phyloP scores from a whole-genome alignment of 2,113 vertebrate species.

The Platichthys flesus region DNA sequence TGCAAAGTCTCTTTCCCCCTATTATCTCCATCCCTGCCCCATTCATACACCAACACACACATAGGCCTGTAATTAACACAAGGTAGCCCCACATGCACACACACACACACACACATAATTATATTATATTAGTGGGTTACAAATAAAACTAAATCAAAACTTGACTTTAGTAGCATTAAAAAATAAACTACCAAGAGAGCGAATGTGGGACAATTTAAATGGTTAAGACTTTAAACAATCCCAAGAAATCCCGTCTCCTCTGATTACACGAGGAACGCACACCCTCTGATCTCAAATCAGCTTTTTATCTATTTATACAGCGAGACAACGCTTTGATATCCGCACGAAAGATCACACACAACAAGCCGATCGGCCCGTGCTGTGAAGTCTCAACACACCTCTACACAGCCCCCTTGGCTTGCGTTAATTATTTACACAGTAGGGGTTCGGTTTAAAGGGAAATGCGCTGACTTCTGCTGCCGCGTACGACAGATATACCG shows the following conservation, averaged over 20 bases:
- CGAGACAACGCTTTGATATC: slow-evolving; percentile 61
- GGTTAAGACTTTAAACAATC: slow-evolving; percentile 2
- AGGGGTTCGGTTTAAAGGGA: slow-evolving; percentile 51
- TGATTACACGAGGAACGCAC: slow-evolving; percentile 27
- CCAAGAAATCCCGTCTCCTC: slow-evolving; percentile 3
- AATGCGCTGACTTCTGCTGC: slow-evolving; percentile 65
- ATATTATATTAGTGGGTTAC: no score
- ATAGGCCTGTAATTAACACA: not conserved
- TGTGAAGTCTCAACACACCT: slow-evolving; percentile 61
- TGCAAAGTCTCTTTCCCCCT: not conserved
- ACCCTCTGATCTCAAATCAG: slow-evolving; percentile 38
- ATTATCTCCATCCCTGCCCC: not conserved
- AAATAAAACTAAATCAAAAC: not conserved
- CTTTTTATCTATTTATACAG: slow-evolving; percentile 62
- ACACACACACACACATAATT: slow-evolving; percentile 5
- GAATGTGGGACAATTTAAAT: not conserved
- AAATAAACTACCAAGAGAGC: not conserved
- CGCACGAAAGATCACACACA: slow-evolving; percentile 58
- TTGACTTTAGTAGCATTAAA: not conserved
- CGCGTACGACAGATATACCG: slow-evolving; percentile 29
- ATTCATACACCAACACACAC: slow-evolving; percentile 8
- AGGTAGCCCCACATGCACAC: not conserved
- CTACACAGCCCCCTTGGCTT: slow-evolving; percentile 40
- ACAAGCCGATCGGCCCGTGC: slow-evolving; percentile 41
- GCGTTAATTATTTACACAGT: slow-evolving; percentile 72